Evolutionary conservation across 2,113 vertebrate genomes (phyloP).

Genomic region (Andinoacara biseriatus): DNA sequence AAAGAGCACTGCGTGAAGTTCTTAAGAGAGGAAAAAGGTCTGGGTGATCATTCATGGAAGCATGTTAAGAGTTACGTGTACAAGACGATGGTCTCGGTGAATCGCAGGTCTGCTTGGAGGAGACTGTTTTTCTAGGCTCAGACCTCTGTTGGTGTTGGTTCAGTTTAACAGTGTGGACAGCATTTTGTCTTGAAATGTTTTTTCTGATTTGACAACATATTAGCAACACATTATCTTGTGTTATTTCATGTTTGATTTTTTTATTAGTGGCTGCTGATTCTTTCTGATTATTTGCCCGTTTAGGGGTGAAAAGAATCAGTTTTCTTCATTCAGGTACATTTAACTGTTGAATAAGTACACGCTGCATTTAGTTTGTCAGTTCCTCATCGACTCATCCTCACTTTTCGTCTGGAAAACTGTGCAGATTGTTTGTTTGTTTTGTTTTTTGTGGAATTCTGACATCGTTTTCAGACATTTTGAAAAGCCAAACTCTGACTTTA

Average conservation of each 20-base stretch:
- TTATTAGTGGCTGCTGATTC: neutral
- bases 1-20: too few relatives aligned
- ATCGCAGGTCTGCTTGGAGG: too few relatives aligned
- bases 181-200: too few relatives aligned
- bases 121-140: too few relatives aligned
- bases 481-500: slow-evolving; percentile 18
- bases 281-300: neutral
- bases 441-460: neutral
- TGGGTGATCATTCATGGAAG: too few relatives aligned
- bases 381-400: neutral
- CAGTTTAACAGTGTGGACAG: too few relatives aligned
- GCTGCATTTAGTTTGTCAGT: slow-evolving; percentile 5
- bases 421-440: neutral
- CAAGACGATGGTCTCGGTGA: too few relatives aligned
- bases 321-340: neutral
- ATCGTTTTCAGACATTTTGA: neutral
- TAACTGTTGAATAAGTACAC: neutral
- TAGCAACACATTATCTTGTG: too few relatives aligned
- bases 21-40: too few relatives aligned
- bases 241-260: neutral
- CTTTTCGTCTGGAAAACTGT: neutral
- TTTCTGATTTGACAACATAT: too few relatives aligned
- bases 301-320: accelerated
- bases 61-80: too few relatives aligned
- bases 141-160: too few relatives aligned